Percentiles rank a stretch among this genome's conserved stretches.
These are phyloP conservation scores for Phalanger gymnotis DNA, from an alignment of 2,797 vertebrate genomes.

Conservation along the genomic window DNA sequence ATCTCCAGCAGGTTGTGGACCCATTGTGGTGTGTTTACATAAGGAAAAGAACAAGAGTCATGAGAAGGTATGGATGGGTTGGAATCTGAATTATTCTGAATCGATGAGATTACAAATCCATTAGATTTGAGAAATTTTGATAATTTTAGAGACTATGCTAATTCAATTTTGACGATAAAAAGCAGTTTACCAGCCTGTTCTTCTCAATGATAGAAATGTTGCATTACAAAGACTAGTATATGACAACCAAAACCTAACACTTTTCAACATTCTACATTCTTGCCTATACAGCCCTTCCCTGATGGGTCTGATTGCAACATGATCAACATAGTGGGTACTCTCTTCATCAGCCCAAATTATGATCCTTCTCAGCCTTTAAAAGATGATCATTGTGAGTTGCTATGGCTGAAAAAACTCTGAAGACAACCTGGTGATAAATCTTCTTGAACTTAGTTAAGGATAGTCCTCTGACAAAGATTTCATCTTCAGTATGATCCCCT, in stretches of 20 bases:
- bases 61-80: neutral
- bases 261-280: neutral
- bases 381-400: neutral
- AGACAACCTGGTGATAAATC: neutral
- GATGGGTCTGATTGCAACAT: neutral
- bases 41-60: neutral
- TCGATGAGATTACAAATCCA: neutral
- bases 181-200: neutral
- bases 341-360: neutral
- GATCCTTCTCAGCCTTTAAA: neutral
- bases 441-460: neutral
- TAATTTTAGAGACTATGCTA: neutral
- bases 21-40: neutral
- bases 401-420: neutral
- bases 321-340: neutral
- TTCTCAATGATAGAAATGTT: neutral
- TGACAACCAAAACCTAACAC: neutral
- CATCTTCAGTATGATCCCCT: neutral
- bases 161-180: slow-evolving; percentile 11
- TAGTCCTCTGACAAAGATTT: neutral
- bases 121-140: neutral
- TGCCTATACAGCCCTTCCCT: neutral
- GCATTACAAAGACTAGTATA: neutral
- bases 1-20: neutral
- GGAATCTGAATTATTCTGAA: neutral